Evolutionary conservation across 2,888 invertebrate species (phyloP).

Genomic region (Scaptomyza parva): DNA sequence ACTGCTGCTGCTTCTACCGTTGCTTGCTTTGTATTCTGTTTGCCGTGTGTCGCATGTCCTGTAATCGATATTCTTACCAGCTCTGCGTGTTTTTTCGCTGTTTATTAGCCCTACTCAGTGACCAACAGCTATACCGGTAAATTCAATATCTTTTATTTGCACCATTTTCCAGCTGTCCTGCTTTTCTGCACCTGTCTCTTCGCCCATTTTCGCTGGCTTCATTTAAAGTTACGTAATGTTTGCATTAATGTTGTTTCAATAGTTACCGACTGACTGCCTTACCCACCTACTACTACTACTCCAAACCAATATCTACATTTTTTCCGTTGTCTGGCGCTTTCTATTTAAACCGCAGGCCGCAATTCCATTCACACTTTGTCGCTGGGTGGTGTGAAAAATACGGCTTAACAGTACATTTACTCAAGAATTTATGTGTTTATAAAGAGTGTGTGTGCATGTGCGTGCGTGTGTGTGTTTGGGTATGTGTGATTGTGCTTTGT

Average conservation of each 20-base stretch:
- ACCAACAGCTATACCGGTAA: slow-evolving; percentile 43
- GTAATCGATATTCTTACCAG: slow-evolving; percentile 66
- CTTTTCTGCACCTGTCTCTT: not conserved
- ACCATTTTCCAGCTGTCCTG: slow-evolving; percentile 53
- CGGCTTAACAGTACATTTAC: slow-evolving; percentile 78
- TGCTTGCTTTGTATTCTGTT: slow-evolving; percentile 19
- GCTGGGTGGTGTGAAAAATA: slow-evolving; percentile 63
- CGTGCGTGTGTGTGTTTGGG: slow-evolving; percentile 1
- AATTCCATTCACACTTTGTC: slow-evolving; percentile 62
- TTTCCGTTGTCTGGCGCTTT: not conserved
- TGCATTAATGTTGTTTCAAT: slow-evolving; percentile 48
- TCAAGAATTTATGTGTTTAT: slow-evolving; percentile 76
- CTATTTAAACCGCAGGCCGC: slow-evolving; percentile 36
- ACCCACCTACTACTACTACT: not conserved
- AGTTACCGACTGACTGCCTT: slow-evolving; percentile 16
- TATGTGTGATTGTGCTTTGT: slow-evolving; percentile 3
- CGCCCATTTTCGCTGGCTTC: slow-evolving; percentile 4
- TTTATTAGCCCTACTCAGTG: slow-evolving; percentile 65
- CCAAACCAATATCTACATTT: not conserved
- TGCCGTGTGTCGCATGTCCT: slow-evolving; percentile 36
- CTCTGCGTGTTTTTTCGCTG: slow-evolving; percentile 56
- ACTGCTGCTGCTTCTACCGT: slow-evolving; percentile 27
- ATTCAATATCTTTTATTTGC: slow-evolving; percentile 71
- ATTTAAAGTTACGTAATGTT: slow-evolving; percentile 57
- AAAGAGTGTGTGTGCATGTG: slow-evolving; percentile 36